Conservation (phyloP, 2,888 invertebrate species). For the Drosophila limbata region DNA sequence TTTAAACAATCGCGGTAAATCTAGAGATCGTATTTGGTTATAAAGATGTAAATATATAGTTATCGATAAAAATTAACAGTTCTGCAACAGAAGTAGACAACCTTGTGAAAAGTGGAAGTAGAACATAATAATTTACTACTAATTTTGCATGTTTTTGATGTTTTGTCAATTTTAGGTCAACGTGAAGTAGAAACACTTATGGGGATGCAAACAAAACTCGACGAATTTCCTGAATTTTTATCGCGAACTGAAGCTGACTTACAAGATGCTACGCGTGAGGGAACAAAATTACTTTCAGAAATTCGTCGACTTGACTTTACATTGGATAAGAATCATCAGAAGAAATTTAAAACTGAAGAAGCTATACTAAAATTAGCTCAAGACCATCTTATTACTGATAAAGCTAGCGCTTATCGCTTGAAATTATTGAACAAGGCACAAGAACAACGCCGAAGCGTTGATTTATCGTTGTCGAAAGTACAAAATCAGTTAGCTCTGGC, state of each 20-base stretch:
- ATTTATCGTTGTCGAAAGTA: slow-evolving; percentile 83
- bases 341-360: slow-evolving; percentile 88
- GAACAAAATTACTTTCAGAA: slow-evolving; percentile 78
- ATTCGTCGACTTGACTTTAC: slow-evolving; percentile 83
- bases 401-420: slow-evolving; percentile 87
- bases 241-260: slow-evolving; percentile 89
- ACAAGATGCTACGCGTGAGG: slow-evolving; percentile 86
- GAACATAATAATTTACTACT: too few species aligned
- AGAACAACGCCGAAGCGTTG: slow-evolving; percentile 85
- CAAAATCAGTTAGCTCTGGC: slow-evolving; percentile 87
- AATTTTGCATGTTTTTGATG: not conserved
- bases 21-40: too few species aligned
- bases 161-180: slow-evolving; percentile 84
- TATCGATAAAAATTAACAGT: too few species aligned
- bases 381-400: slow-evolving; percentile 89
- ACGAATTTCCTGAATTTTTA: slow-evolving; percentile 87
- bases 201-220: slow-evolving; percentile 86
- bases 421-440: slow-evolving; percentile 86
- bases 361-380: slow-evolving; percentile 88
- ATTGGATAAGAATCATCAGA: slow-evolving; percentile 86
- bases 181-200: slow-evolving; percentile 86
- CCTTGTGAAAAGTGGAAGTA: too few species aligned
- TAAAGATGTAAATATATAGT: too few species aligned
- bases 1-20: too few species aligned
- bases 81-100: too few species aligned